A percentile compares a stretch with the other conserved stretches of the same genome.
These are phyloP conservation scores for Cryptoblepharus egeriae DNA, from an alignment of 2,797 vertebrate genomes.

Conservation along the genomic window DNA sequence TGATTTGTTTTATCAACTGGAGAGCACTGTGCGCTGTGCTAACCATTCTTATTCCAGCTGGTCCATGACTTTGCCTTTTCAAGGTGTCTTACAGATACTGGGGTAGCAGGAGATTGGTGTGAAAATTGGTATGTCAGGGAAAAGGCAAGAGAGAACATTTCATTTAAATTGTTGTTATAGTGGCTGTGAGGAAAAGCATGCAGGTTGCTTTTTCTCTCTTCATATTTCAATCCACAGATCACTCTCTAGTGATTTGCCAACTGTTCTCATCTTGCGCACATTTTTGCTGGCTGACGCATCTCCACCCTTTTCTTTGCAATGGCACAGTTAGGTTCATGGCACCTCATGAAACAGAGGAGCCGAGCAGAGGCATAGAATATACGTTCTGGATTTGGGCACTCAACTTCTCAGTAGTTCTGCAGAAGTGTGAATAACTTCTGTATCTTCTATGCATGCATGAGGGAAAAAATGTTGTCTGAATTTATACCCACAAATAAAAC, in stretches of 20 bases:
- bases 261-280: not conserved
- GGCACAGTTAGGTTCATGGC: not conserved
- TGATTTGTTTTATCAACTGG: slow-evolving; percentile 67
- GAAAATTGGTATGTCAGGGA: slow-evolving; percentile 45
- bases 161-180: slow-evolving; percentile 41
- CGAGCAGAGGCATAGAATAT: not conserved
- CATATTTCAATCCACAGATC: not conserved
- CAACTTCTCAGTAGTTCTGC: not conserved
- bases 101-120: not conserved
- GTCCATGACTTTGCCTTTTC: slow-evolving; percentile 27
- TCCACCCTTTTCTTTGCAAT: not conserved
- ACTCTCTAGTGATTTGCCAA: not conserved
- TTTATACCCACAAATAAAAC: not conserved
- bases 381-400: not conserved
- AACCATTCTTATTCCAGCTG: slow-evolving; percentile 31
- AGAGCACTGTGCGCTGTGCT: slow-evolving; percentile 35
- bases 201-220: not conserved
- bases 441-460: not conserved
- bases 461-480: not conserved
- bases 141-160: slow-evolving; percentile 42
- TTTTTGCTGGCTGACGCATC: not conserved
- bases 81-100: slow-evolving; percentile 6
- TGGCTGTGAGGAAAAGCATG: slow-evolving; percentile 36
- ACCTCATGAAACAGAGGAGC: not conserved
- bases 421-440: not conserved